Evolutionary conservation across 1,140 invertebrate genomes (phyloP), one percentile per base, ranked within the genome.

Genomic region (Drusus annulatus): DNA sequence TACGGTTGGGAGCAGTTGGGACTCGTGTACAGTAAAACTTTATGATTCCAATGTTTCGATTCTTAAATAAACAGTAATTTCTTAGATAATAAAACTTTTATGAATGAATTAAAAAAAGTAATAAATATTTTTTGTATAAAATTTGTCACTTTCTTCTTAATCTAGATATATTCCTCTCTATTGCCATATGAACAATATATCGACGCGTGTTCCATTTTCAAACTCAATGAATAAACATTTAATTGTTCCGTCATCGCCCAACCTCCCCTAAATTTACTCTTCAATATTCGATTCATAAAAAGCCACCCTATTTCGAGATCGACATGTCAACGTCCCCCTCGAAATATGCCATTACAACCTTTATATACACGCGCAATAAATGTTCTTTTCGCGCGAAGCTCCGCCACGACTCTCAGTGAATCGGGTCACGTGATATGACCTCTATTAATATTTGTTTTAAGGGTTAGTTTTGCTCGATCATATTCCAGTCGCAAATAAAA

Each of bases 161-260:
- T 8, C 36, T 8, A 10, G 23, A 60, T 60, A 23, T 60, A 17
- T 21, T 17, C 7, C n/a, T 21, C 56, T 56, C 6, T 56, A 21
- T 23, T 23, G n/a, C 13, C 10, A 60, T 60, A 10, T 60, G 28
- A 68, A 36, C 75, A 54, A 80, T 80, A 80, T 79, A 73, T 25
- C 51, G 62, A 17, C 69, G 78, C 78, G 78, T 73, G 65, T 74
- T 45, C 74, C 56, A 69, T 82, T 74, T 76, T 19, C 71, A 6
- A 19, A 58, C 52, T 28, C 23, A 76, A 79, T 80, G 81, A 82
- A 82, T 77, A 80, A 82, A 79, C 81, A 82, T 82, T 82, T 82
- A 82, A 82, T 82, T 82, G 81, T 82, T 77, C 77, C 77, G 63
- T 79, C 77, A 79, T 77, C 74, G 76, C 19, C 19, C 58, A 52